Conservation (phyloP, 1,140 invertebrate genomes). For the Zaprionus ornatus region DNA sequence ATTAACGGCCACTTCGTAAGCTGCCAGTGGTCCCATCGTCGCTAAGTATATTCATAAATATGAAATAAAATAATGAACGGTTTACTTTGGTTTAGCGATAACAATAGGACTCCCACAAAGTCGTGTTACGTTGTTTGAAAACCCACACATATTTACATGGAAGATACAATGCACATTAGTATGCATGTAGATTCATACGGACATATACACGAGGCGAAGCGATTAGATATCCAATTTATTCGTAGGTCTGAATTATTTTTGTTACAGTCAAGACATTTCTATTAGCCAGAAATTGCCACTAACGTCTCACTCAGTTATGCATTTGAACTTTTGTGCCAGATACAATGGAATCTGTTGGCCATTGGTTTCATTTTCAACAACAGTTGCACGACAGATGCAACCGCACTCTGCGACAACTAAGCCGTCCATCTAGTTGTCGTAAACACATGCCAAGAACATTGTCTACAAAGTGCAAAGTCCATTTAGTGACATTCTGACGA, state of each 20-base stretch:
- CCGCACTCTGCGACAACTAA: conserved; percentile 42
- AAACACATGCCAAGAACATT: conserved; percentile 59
- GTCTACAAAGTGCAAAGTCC: conserved; percentile 61
- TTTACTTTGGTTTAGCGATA: too few species aligned
- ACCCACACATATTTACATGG: too few species aligned
- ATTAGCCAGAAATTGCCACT: neutral
- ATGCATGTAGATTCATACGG: too few species aligned
- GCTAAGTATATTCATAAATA: neutral
- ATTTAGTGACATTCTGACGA: conserved; percentile 74
- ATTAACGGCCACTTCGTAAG: neutral
- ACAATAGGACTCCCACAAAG: too few species aligned
- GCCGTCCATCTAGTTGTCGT: conserved; percentile 7
- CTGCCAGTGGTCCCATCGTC: neutral
- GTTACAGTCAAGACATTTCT: neutral
- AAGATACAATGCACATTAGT: too few species aligned
- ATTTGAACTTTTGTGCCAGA: conserved; percentile 76
- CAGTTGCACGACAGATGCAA: conserved; percentile 66
- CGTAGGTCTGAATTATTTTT: neutral
- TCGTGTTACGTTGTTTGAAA: too few species aligned
- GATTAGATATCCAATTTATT: neutral
- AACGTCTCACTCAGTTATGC: conserved; percentile 17
- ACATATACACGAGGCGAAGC: neutral
- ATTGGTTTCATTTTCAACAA: conserved; percentile 43
- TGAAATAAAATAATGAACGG: too few species aligned
- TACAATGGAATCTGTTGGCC: conserved; percentile 44